phyloP scores from a whole-genome alignment of 1,140 invertebrate species.

The Rhagoletis zephyria region DNA sequence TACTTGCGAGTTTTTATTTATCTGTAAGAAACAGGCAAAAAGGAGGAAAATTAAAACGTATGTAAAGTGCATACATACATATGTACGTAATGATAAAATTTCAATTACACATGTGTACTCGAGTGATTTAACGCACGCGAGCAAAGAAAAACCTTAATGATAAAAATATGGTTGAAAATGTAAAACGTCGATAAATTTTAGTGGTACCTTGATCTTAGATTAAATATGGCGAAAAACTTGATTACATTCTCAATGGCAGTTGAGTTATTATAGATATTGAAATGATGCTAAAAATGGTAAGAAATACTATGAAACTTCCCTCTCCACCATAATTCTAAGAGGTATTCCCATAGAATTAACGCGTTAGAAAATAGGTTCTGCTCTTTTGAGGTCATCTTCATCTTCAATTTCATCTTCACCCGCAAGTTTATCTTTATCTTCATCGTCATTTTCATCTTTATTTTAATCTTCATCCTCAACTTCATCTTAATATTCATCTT shows the following conservation, averaged over 20 bases:
- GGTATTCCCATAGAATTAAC: no score
- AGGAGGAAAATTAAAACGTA: constrained; percentile 49
- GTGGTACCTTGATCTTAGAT: not conserved
- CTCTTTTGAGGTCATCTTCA: no score
- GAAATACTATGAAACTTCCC: no score
- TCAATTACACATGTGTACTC: constrained; percentile 58
- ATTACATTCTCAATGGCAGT: not conserved
- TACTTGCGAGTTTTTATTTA: constrained; percentile 67
- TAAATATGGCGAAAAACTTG: not conserved
- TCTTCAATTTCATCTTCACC: no score
- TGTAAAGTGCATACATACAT: constrained; percentile 53
- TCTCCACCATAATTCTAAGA: no score
- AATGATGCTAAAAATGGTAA: not conserved
- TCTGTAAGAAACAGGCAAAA: constrained; percentile 59
- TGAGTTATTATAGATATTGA: not conserved
- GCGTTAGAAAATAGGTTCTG: no score
- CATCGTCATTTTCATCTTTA: no score
- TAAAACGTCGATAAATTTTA: not conserved
- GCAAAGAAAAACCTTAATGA: not conserved
- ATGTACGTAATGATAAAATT: constrained; percentile 43
- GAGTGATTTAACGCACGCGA: not conserved
- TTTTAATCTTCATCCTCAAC: no score
- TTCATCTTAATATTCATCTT: no score
- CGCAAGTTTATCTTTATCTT: no score
- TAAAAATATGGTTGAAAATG: not conserved